Conservation (phyloP, 2,797 vertebrate species). For the Danio tinwini region DNA sequence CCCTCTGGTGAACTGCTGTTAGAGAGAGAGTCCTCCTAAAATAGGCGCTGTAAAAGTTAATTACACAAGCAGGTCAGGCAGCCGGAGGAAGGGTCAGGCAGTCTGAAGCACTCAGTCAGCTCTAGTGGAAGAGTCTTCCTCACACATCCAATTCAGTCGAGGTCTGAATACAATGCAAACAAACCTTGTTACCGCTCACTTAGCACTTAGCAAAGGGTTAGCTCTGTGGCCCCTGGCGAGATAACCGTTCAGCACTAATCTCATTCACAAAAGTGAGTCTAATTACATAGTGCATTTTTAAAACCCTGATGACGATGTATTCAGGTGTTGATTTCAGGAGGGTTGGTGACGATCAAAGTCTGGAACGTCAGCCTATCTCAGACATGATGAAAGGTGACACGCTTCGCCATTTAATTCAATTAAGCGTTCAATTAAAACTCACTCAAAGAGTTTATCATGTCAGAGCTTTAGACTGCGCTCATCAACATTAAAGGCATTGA, state of each 20-base stretch:
- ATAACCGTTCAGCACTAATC: slow-evolving; percentile 52
- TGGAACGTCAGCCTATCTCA: neutral
- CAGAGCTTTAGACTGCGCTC: too few species aligned
- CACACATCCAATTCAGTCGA: slow-evolving; percentile 46
- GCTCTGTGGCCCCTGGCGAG: slow-evolving; percentile 32
- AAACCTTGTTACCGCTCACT: slow-evolving; percentile 59
- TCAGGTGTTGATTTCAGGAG: slow-evolving; percentile 41
- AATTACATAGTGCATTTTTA: slow-evolving; percentile 51
- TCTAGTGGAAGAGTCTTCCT: slow-evolving; percentile 46
- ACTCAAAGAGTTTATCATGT: too few species aligned
- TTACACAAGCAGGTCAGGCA: slow-evolving; percentile 58
- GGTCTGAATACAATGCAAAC: slow-evolving; percentile 53
- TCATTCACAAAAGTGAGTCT: slow-evolving; percentile 54
- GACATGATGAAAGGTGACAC: slow-evolving; percentile 9
- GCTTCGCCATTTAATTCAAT: neutral
- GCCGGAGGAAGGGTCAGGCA: slow-evolving; percentile 45
- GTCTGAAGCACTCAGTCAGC: slow-evolving; percentile 35
- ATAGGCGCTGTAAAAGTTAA: slow-evolving; percentile 60
- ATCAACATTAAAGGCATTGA: too few species aligned
- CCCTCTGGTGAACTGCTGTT: slow-evolving; percentile 47
- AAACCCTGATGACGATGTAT: slow-evolving; percentile 12
- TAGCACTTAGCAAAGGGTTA: slow-evolving; percentile 52
- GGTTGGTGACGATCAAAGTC: slow-evolving; percentile 17
- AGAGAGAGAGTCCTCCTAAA: slow-evolving; percentile 51
- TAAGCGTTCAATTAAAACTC: too few species aligned